phyloP scores from a whole-genome alignment of 2,888 invertebrate genomes.

The Plutella xylostella region DNA sequence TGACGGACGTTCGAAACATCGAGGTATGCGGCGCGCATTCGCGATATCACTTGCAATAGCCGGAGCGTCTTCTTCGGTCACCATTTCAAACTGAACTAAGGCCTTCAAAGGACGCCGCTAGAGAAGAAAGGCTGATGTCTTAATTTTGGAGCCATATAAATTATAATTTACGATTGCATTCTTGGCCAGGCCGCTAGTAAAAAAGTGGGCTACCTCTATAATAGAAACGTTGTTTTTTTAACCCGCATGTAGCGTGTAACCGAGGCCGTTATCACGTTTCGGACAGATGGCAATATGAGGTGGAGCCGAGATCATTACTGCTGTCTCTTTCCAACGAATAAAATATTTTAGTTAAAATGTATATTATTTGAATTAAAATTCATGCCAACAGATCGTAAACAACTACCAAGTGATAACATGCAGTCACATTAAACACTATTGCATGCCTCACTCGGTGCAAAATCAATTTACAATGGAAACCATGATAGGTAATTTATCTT shows the following conservation, averaged over 20 bases:
- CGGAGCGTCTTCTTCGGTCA: constrained; percentile 41
- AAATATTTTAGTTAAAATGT: not conserved
- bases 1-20: no score
- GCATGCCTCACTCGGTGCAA: no score
- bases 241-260: constrained; percentile 51
- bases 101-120: constrained; percentile 50
- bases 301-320: constrained; percentile 28
- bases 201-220: constrained; percentile 52
- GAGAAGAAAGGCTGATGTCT: constrained; percentile 53
- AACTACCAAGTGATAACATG: no score
- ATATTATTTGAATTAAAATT: constrained; percentile 3
- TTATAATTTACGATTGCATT: constrained; percentile 65
- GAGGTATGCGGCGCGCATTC: not conserved
- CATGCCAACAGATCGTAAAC: no score
- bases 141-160: constrained; percentile 59
- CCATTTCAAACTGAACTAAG: constrained; percentile 38
- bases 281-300: constrained; percentile 24
- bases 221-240: constrained; percentile 62
- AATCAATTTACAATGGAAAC: no score
- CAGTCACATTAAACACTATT: no score
- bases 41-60: not conserved
- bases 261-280: constrained; percentile 34
- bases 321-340: constrained; percentile 37
- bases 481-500: no score
- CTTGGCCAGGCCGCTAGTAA: constrained; percentile 40